Conservation (phyloP, 2,888 invertebrate genomes). For the Trissolcus brochymenae region DNA sequence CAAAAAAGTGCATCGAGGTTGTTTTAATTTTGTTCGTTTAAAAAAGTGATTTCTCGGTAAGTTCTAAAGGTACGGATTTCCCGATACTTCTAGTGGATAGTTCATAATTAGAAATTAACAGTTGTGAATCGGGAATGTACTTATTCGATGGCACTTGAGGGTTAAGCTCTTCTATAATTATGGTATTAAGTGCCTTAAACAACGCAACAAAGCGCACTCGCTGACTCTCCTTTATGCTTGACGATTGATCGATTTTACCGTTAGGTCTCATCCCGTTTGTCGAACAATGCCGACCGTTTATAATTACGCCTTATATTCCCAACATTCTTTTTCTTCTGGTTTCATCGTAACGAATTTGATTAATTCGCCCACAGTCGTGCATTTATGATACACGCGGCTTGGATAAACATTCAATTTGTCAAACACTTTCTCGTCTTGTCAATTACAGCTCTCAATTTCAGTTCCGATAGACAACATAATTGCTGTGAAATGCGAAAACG, state of each 20-base stretch:
- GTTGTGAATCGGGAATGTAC: too few species aligned
- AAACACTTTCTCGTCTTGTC: constrained; percentile 4
- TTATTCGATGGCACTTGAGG: constrained; percentile 3
- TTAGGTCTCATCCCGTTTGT: constrained; percentile 17
- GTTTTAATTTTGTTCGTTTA: too few species aligned
- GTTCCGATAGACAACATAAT: constrained; percentile 17
- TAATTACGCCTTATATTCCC: constrained; percentile 19
- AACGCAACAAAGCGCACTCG: constrained; percentile 46
- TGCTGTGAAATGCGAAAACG: constrained; percentile 31
- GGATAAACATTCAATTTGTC: neutral
- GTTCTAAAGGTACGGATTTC: too few species aligned
- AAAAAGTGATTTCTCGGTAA: too few species aligned
- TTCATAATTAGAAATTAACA: too few species aligned
- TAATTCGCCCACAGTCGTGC: too few species aligned
- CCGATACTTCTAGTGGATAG: too few species aligned
- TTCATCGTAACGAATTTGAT: too few species aligned
- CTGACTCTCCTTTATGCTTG: constrained; percentile 36
- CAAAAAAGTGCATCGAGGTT: too few species aligned
- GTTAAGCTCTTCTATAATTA: constrained; percentile 4
- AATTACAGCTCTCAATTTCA: constrained; percentile 24
- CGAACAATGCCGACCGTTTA: constrained; percentile 43
- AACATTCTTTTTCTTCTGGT: constrained; percentile 11
- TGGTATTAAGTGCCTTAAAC: constrained; percentile 37
- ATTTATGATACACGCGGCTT: too few species aligned
- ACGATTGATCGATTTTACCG: constrained; percentile 50